phyloP scores from a whole-genome alignment of 2,113 vertebrate species.

The Variabilichromis moorii region DNA sequence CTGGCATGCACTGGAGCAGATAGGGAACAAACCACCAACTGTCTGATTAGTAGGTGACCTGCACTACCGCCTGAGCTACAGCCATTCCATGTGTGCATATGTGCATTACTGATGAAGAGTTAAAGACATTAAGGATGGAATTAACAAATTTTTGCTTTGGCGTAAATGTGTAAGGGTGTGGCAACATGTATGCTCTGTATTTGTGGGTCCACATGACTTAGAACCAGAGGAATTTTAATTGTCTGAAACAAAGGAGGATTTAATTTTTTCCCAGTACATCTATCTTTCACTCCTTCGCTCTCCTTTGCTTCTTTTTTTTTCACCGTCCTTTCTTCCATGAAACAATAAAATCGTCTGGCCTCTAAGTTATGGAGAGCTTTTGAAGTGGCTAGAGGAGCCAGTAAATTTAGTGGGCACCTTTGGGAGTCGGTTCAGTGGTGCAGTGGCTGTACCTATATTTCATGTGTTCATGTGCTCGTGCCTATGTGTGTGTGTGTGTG shows the following conservation, averaged over 20 bases:
- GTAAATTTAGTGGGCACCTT: conserved; percentile 95
- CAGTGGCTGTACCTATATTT: conserved; percentile 63
- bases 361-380: conserved; percentile 86
- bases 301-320: conserved; percentile 26
- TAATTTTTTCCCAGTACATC: conserved; percentile 59
- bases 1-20: not conserved
- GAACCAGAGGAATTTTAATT: conserved; percentile 64
- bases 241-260: conserved; percentile 66
- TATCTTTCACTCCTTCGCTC: conserved; percentile 70
- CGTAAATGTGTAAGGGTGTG: not conserved
- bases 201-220: not conserved
- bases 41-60: not conserved
- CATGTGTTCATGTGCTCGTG: conserved; percentile 33
- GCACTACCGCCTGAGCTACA: not conserved
- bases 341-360: conserved; percentile 87
- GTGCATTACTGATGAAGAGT: not conserved
- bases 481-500: not conserved
- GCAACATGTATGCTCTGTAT: not conserved
- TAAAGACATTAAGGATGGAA: not conserved
- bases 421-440: conserved; percentile 74
- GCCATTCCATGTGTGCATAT: not conserved
- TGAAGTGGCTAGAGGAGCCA: conserved; percentile 85
- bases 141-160: not conserved
- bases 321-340: conserved; percentile 74
- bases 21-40: not conserved